Evolutionary conservation across 2,888 invertebrate species (phyloP).

Genomic region (Melikaiella ostensackeni): DNA sequence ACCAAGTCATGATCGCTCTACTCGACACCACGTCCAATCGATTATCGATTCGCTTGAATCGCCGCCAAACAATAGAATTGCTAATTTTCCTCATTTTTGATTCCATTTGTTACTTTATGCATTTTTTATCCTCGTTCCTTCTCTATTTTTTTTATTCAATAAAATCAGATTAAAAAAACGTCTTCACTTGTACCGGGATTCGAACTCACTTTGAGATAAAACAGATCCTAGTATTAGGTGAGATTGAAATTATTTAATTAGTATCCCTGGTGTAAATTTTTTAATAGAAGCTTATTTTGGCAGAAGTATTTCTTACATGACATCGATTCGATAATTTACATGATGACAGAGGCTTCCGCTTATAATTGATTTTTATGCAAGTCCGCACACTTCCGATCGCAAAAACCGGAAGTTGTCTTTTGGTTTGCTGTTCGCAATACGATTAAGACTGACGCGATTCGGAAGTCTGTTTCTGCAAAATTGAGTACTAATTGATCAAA

Average conservation of each 20-base stretch:
- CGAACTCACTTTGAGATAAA: too few relatives aligned
- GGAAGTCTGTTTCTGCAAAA: neutral
- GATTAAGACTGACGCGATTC: neutral
- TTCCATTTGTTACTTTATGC: neutral
- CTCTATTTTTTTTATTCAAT: neutral
- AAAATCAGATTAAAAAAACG: too few relatives aligned
- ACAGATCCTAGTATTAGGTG: too few relatives aligned
- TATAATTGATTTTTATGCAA: conserved; percentile 8
- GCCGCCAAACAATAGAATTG: conserved; percentile 9
- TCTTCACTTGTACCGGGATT: too few relatives aligned
- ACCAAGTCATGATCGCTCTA: conserved; percentile 14
- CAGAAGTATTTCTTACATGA: neutral
- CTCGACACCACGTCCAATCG: conserved; percentile 30
- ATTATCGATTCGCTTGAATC: conserved; percentile 20
- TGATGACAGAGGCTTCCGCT: neutral
- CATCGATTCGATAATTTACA: neutral
- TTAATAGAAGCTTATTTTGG: neutral
- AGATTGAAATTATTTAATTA: neutral
- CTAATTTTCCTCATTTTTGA: conserved; percentile 18
- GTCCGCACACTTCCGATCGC: conserved; percentile 19
- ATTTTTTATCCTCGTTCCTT: neutral
- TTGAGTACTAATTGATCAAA: neutral
- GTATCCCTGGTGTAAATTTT: neutral
- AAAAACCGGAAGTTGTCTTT: neutral
- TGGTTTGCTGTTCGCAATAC: neutral